These are phyloP conservation scores for Oryzias woworae DNA, from an alignment of 2,113 vertebrate genomes.

Conservation along the genomic window DNA sequence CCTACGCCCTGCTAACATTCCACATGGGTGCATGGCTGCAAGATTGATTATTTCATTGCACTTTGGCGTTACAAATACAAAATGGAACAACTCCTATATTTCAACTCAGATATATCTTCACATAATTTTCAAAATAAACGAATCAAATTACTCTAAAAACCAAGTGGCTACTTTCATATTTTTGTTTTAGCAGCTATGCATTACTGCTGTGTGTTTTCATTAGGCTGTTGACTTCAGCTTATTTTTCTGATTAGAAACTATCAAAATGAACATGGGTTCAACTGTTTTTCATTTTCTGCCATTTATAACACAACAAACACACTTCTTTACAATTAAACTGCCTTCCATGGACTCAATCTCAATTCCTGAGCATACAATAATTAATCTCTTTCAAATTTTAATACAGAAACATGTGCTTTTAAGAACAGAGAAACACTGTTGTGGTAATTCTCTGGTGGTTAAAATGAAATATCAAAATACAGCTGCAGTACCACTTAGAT, in stretches of 20 bases:
- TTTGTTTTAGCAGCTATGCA: too few relatives aligned
- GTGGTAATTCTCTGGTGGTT: slow-evolving; percentile 13
- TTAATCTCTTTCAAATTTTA: slow-evolving; percentile 37
- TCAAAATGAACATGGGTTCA: slow-evolving; percentile 34
- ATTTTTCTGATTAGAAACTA: too few relatives aligned
- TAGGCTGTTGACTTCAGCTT: too few relatives aligned
- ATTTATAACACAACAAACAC: slow-evolving; percentile 44
- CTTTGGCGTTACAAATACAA: slow-evolving; percentile 39
- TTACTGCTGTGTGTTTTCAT: too few relatives aligned
- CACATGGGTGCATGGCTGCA: slow-evolving; percentile 44
- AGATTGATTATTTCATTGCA: slow-evolving; percentile 49
- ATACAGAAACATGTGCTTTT: slow-evolving; percentile 27
- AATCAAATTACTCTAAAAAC: too few relatives aligned
- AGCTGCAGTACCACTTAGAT: slow-evolving; percentile 43
- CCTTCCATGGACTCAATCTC: slow-evolving; percentile 18
- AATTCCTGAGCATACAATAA: slow-evolving; percentile 13
- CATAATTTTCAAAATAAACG: slow-evolving; percentile 11
- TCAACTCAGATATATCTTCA: slow-evolving; percentile 41
- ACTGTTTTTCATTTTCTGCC: slow-evolving; percentile 42
- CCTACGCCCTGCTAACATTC: slow-evolving; percentile 27
- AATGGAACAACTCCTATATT: slow-evolving; percentile 29
- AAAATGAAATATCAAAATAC: slow-evolving; percentile 60
- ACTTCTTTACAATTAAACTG: slow-evolving; percentile 6
- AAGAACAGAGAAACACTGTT: slow-evolving; percentile 23
- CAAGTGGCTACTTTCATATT: too few relatives aligned